Evolutionary conservation across 1,140 invertebrate genomes (phyloP).

Genomic region (Harlomillsia oculata): DNA sequence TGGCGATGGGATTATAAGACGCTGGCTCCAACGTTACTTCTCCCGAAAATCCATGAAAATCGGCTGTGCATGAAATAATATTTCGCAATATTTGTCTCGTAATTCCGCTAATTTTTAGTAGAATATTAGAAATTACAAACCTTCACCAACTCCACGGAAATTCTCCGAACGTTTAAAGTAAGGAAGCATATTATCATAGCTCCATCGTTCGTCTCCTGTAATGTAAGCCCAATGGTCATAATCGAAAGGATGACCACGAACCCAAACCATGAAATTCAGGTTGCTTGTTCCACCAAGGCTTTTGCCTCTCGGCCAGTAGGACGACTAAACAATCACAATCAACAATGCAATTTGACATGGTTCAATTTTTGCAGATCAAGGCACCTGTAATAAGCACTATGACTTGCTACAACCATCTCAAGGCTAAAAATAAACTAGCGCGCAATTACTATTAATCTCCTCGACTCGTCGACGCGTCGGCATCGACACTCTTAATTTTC

Average conservation of each 20-base stretch:
- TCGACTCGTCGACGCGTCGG: no score
- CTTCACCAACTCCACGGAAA: slow-evolving; percentile 21
- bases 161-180: slow-evolving; percentile 43
- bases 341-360: no score
- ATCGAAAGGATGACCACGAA: slow-evolving; percentile 32
- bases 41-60: slow-evolving; percentile 37
- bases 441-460: no score
- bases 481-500: no score
- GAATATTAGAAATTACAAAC: background rate
- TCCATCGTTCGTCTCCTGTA: slow-evolving; percentile 41
- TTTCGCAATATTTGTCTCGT: background rate
- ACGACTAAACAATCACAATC: slow-evolving; percentile 12
- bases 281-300: slow-evolving; percentile 24
- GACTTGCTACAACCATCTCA: no score
- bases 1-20: slow-evolving; percentile 37
- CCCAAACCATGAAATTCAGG: slow-evolving; percentile 32
- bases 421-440: no score
- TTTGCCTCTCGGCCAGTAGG: slow-evolving; percentile 29
- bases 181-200: slow-evolving; percentile 44
- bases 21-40: slow-evolving; percentile 27
- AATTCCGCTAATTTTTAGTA: background rate
- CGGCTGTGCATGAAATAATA: background rate
- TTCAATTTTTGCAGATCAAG: no score
- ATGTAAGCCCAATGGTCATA: slow-evolving; percentile 33
- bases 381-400: no score